A percentile compares a stretch with the other conserved stretches of the same genome.
phyloP scores from a whole-genome alignment of 2,888 invertebrate species.

The Hirtodrosophila trivittata region DNA sequence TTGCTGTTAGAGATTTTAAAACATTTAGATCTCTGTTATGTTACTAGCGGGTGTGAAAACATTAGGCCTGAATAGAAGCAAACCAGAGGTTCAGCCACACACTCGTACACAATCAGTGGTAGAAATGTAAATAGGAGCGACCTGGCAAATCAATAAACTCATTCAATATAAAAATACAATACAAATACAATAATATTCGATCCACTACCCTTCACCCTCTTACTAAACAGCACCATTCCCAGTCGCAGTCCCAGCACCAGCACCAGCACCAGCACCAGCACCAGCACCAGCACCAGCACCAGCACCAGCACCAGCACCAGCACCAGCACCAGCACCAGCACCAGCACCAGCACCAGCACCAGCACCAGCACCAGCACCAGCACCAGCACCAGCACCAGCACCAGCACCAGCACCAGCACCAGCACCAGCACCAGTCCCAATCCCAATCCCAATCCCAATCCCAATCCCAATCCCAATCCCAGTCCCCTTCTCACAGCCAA shows the following conservation, averaged over 20 bases:
- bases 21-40: too few species aligned
- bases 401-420: too few species aligned
- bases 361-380: not conserved
- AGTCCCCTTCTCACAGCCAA: not conserved
- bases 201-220: conserved; percentile 31
- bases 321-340: not conserved
- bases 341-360: not conserved
- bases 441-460: not conserved
- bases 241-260: not conserved
- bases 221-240: not conserved
- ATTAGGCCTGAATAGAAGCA: too few species aligned
- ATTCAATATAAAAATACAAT: conserved; percentile 45
- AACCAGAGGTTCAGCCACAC: too few species aligned
- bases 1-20: too few species aligned
- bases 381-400: too few species aligned
- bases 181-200: conserved; percentile 43
- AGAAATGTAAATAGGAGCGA: not conserved
- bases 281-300: not conserved
- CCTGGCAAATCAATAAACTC: conserved; percentile 57
- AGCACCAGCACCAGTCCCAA: not conserved
- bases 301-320: not conserved
- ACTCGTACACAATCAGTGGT: too few species aligned
- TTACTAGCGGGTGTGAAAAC: too few species aligned
- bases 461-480: not conserved
- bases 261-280: not conserved